A percentile compares a stretch with the other conserved stretches of the same genome.
Conservation (phyloP, 2,888 invertebrate species). For the Caenorhabditis panamensis region DNA sequence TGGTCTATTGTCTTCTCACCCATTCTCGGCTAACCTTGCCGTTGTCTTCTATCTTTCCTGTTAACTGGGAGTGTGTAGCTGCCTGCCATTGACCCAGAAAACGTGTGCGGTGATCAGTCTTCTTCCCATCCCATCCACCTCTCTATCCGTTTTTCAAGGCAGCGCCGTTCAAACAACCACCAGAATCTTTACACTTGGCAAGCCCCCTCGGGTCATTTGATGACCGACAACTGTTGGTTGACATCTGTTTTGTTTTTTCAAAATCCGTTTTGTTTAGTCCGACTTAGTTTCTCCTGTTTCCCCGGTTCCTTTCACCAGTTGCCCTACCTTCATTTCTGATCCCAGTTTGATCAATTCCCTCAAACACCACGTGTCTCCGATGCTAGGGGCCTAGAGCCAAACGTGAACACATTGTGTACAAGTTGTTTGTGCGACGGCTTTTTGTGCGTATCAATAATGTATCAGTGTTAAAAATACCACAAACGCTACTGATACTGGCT, state of each 20-base stretch:
- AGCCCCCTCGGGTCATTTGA: slow-evolving; percentile 30
- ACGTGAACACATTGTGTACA: slow-evolving; percentile 27
- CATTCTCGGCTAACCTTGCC: neutral
- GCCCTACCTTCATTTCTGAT: neutral
- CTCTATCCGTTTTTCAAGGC: slow-evolving; percentile 46
- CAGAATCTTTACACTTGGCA: slow-evolving; percentile 33
- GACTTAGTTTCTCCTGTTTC: slow-evolving; percentile 7
- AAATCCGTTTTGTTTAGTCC: too few relatives aligned
- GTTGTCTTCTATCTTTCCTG: neutral
- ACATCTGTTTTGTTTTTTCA: slow-evolving; percentile 3
- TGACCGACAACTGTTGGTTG: slow-evolving; percentile 39
- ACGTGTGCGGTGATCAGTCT: neutral
- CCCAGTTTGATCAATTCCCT: slow-evolving; percentile 4
- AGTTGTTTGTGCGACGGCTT: slow-evolving; percentile 45
- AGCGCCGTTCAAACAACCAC: slow-evolving; percentile 36
- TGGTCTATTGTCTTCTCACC: too few relatives aligned
- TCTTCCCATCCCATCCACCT: neutral
- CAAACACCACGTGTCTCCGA: slow-evolving; percentile 43
- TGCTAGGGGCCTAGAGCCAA: slow-evolving; percentile 16
- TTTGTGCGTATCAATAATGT: slow-evolving; percentile 31
- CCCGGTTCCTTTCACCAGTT: slow-evolving; percentile 4
- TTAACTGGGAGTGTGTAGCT: neutral
- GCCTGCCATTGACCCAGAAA: slow-evolving; percentile 32
- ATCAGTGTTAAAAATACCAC: slow-evolving; percentile 16
- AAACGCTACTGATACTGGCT: slow-evolving; percentile 4